Evolutionary conservation across 2,888 invertebrate species (phyloP).

Genomic region (Emmelina monodactyla): DNA sequence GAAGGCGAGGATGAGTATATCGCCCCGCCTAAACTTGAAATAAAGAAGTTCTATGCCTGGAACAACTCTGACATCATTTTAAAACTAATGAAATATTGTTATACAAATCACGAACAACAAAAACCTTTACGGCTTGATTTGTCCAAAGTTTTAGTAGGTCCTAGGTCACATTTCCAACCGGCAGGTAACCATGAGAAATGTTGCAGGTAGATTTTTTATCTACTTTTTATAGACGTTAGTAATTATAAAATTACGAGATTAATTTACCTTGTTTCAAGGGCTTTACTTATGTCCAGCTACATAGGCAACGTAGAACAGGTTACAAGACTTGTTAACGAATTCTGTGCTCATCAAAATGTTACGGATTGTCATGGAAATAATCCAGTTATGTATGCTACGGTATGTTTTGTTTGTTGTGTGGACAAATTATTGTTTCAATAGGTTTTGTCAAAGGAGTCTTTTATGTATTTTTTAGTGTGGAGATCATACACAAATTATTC

Average conservation of each 20-base stretch:
- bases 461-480: slow-evolving; percentile 25
- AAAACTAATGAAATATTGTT: slow-evolving; percentile 58
- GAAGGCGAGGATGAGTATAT: too few species aligned
- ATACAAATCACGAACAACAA: slow-evolving; percentile 42
- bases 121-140: slow-evolving; percentile 20
- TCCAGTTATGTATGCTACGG: slow-evolving; percentile 61
- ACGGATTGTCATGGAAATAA: slow-evolving; percentile 61
- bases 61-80: slow-evolving; percentile 51
- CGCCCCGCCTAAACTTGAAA: too few species aligned
- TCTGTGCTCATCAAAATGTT: slow-evolving; percentile 50
- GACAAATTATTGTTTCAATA: neutral
- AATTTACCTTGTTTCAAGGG: neutral
- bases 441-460: neutral
- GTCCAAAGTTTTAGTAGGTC: slow-evolving; percentile 28
- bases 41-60: slow-evolving; percentile 36
- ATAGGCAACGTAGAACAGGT: slow-evolving; percentile 34
- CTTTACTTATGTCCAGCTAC: slow-evolving; percentile 39
- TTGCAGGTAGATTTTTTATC: slow-evolving; percentile 34
- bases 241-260: too few species aligned
- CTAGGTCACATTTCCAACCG: slow-evolving; percentile 27
- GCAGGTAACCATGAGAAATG: slow-evolving; percentile 38
- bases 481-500: slow-evolving; percentile 34
- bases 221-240: too few species aligned
- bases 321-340: slow-evolving; percentile 35
- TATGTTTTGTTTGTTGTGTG: slow-evolving; percentile 22